These are phyloP conservation scores for Cheracebus regulus DNA, from an alignment of 2,797 vertebrate genomes.

Conservation along the genomic window DNA sequence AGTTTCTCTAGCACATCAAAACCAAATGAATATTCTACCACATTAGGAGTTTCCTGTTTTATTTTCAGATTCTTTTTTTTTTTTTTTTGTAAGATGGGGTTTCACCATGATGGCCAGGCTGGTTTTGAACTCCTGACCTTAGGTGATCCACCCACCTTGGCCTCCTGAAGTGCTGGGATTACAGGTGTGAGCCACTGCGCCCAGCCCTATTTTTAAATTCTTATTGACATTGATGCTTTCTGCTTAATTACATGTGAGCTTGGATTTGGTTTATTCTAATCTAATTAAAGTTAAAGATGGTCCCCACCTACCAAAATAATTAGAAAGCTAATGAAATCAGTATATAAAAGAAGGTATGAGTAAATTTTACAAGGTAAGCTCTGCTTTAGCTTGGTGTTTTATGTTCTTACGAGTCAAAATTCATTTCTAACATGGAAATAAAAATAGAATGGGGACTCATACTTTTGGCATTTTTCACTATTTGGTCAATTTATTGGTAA, in stretches of 20 bases:
- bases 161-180: too few species aligned
- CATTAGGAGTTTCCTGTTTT: slow-evolving; percentile 9
- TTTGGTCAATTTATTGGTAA: background rate
- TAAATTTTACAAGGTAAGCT: slow-evolving; percentile 30
- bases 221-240: slow-evolving; percentile 14
- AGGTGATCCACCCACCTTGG: too few species aligned
- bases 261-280: slow-evolving; percentile 30
- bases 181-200: too few species aligned
- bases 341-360: slow-evolving; percentile 10
- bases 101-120: too few species aligned
- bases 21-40: slow-evolving; percentile 12
- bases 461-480: background rate
- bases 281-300: background rate
- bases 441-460: slow-evolving; percentile 34
- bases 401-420: slow-evolving; percentile 40
- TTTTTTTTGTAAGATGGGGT: too few species aligned
- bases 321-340: slow-evolving; percentile 31
- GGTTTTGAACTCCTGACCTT: too few species aligned
- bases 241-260: slow-evolving; percentile 40
- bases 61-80: slow-evolving; percentile 33
- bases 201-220: slow-evolving; percentile 12
- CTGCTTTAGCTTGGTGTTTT: slow-evolving; percentile 25
- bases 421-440: slow-evolving; percentile 32
- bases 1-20: slow-evolving; percentile 27
- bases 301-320: background rate